Evolutionary conservation across 2,888 invertebrate genomes (phyloP).

Genomic region (Orthonevra nobilis): DNA sequence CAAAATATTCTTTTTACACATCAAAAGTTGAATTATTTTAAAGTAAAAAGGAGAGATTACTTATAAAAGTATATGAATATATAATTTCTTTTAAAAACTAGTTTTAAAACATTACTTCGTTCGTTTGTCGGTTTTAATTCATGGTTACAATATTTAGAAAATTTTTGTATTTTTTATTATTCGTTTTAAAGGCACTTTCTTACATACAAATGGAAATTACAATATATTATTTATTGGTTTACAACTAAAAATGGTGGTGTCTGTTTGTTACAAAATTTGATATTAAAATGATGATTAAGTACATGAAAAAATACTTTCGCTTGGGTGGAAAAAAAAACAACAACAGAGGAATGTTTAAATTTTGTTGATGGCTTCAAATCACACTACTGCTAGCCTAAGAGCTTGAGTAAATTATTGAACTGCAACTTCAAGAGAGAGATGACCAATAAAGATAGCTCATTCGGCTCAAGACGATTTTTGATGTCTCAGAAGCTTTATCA

Average conservation of each 20-base stretch:
- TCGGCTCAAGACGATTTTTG: too few species aligned
- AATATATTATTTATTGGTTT: conserved; percentile 2
- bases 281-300: conserved; percentile 27
- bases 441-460: too few species aligned
- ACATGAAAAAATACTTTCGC: conserved; percentile 12
- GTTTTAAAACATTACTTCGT: conserved; percentile 60
- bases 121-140: conserved; percentile 33
- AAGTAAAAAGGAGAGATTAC: conserved; percentile 26
- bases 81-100: conserved; percentile 36
- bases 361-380: conserved; percentile 1
- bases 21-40: conserved; percentile 32
- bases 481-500: too few species aligned
- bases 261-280: conserved; percentile 50
- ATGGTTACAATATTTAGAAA: conserved; percentile 5
- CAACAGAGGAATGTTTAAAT: conserved; percentile 52
- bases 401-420: conserved; percentile 9
- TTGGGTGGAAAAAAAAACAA: conserved; percentile 9
- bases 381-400: background rate
- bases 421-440: too few species aligned
- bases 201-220: conserved; percentile 63
- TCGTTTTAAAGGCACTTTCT: conserved; percentile 69
- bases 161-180: conserved; percentile 25
- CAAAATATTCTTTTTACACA: conserved; percentile 48
- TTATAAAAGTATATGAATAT: conserved; percentile 17
- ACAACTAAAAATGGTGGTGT: conserved; percentile 50